Base-by-base conservation (phyloP, 2,888 invertebrate genomes). In the Gibbula magus region DNA sequence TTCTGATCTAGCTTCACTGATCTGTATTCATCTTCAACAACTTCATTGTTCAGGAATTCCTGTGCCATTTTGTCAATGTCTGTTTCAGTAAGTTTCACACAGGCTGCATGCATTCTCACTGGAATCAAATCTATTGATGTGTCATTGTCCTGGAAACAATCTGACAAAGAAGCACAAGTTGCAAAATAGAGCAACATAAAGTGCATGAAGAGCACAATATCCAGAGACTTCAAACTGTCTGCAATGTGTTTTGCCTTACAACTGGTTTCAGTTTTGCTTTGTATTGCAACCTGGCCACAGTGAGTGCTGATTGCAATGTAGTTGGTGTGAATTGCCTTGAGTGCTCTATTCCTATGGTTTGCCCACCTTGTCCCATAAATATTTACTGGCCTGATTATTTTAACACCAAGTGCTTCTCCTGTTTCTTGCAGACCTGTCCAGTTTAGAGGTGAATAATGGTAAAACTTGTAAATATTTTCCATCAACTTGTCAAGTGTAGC, bases 391-490 rank as follows among this genome's bases (percentile, higher is more conserved):
- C 45, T 56, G 22, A 51, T 29, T 7, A 76, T 53, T 35, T 76
- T 76, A 35, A 76, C 39, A 56, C 29, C 29, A 7, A 51, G 45
- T 25, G 76, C 76, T 10, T 52, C 52, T 45, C 75, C 75, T 52
- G 75, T 52, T 29, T 75, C 75, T 52, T 75, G 51, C 45, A 75
- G 45, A 51, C 61, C 76, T 53, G 76, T 76, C 76, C 76, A 76
- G 56, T 76, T 76, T 32, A 45, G 56, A 54, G 76, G 76, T 54
- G 76, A 76, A 35, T 76, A 76, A 18, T 61, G 76, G 22, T 56
- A 76, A 56, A 20, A 76, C 39, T 76, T 53, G 35, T 73, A 73
- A 45, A 73, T 45, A 73, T 73, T 35, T 20, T 32, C 73, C 73
- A 73, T 73, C 45, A 73, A 45, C 35, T 73, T 73, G 20, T 73